Conservation (phyloP, 2,888 invertebrate genomes). For the Seira musarum region DNA sequence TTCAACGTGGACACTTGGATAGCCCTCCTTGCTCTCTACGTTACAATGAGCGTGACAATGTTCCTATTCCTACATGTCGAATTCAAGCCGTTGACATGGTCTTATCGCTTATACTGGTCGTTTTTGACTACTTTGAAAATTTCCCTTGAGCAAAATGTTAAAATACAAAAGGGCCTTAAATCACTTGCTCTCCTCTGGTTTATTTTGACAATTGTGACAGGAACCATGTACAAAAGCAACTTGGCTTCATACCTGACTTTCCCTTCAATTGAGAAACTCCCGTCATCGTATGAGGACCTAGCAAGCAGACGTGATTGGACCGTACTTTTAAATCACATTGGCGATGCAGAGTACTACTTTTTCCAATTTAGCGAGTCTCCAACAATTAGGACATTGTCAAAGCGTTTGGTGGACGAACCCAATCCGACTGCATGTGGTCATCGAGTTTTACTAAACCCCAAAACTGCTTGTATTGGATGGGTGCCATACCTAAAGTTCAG, state of each 20-base stretch:
- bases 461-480: slow-evolving; percentile 50
- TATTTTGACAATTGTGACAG: slow-evolving; percentile 28
- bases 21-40: background rate
- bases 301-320: slow-evolving; percentile 21
- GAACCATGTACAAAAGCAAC: slow-evolving; percentile 49
- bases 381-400: slow-evolving; percentile 13
- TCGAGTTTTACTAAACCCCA: slow-evolving; percentile 13
- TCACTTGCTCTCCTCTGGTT: slow-evolving; percentile 28
- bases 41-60: background rate
- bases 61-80: background rate
- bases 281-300: slow-evolving; percentile 26
- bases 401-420: slow-evolving; percentile 20
- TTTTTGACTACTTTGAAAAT: slow-evolving; percentile 28
- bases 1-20: slow-evolving; percentile 29
- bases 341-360: slow-evolving; percentile 33
- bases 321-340: slow-evolving; percentile 36
- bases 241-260: slow-evolving; percentile 40
- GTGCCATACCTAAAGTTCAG: slow-evolving; percentile 23
- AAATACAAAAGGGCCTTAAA: slow-evolving; percentile 17
- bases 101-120: background rate
- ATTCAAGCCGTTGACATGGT: background rate
- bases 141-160: slow-evolving; percentile 26
- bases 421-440: slow-evolving; percentile 25
- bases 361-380: slow-evolving; percentile 24
- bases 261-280: slow-evolving; percentile 29